Evolutionary conservation across 2,113 vertebrate species (phyloP).

Genomic region (Oreocharis arfaki): DNA sequence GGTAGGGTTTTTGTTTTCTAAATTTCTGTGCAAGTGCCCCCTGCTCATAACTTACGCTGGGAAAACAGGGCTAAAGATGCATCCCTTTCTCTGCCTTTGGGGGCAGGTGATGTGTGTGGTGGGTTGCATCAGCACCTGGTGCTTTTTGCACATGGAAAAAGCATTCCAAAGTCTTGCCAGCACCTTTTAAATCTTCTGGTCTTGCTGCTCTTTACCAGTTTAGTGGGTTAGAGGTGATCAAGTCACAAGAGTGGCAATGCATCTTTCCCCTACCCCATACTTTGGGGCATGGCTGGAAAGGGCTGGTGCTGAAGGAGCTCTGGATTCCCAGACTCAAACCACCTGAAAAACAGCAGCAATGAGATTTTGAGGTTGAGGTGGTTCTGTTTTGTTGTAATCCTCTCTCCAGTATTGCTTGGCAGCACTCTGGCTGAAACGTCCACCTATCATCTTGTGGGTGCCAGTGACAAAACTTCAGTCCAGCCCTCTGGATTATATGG

Average conservation of each 20-base stretch:
- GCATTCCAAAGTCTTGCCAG: neutral
- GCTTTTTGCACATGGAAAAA: neutral
- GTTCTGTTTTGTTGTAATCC: neutral
- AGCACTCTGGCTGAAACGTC: neutral
- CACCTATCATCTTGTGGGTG: neutral
- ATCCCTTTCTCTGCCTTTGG: neutral
- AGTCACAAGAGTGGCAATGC: neutral
- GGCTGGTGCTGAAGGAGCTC: neutral
- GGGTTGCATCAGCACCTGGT: neutral
- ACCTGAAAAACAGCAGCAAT: neutral
- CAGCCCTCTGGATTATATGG: neutral
- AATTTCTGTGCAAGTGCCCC: neutral
- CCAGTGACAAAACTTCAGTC: neutral
- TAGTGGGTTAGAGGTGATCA: neutral
- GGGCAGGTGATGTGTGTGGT: neutral
- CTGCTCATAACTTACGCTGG: neutral
- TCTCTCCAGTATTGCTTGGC: neutral
- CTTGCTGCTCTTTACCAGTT: neutral
- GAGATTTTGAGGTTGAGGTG: neutral
- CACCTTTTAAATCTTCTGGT: neutral
- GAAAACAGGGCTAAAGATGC: neutral
- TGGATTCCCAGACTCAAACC: neutral
- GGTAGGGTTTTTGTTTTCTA: neutral
- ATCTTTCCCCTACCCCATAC: rapidly evolving
- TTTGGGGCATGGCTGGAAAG: neutral